Base-by-base conservation (phyloP, 2,888 invertebrate species). In the Campoletis raptor region DNA sequence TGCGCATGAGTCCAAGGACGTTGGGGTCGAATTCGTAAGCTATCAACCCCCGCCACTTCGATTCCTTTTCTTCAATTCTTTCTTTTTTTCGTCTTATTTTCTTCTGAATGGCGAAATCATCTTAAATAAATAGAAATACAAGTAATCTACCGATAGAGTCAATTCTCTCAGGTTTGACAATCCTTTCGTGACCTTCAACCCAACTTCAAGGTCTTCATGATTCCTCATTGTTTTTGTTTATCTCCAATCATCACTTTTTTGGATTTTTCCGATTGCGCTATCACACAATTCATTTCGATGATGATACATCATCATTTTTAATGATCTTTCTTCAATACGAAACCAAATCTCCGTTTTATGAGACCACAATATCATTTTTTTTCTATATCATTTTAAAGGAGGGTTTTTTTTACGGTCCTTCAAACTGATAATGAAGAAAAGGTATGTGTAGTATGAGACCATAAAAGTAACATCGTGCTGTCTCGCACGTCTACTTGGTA, bases 401-500 rank as follows among this genome's bases (percentile, higher is more conserved):
- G 24, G 30, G 5, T 30, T 15, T 61, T 61, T 61, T 30, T 57
- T 21, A 57, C 30, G 61, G 61, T 30, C 30, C 30, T 7, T 67
- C 54, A 52, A 74, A n/a, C 18, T 61, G 66, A 82, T 61, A 21
- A 69, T 69, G 81, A 57, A 69, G 69, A 24, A 30, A 24, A 48
- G 36, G 6, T 8, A 48, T 21, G 74, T 40, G 57, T 21, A 45
- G n/a, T n/a, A 72, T 40, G 30, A 24, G 21, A 36, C 30, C 64
- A 24, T 54, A 66, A 40, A 48, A 40, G 61, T 37, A 24, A 52
- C 40, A 79, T 54, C 73, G 72, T 54, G 66, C 15, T 37, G 64
- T 73, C 77, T 80, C 78, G 69, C 61, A 76, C 83, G 86, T 69
- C 83, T 85, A 86, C 83, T 92, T 90, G 90, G 89, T 92, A 92